Conservation (phyloP, 2,797 vertebrate species). For the Sebastes alutus region DNA sequence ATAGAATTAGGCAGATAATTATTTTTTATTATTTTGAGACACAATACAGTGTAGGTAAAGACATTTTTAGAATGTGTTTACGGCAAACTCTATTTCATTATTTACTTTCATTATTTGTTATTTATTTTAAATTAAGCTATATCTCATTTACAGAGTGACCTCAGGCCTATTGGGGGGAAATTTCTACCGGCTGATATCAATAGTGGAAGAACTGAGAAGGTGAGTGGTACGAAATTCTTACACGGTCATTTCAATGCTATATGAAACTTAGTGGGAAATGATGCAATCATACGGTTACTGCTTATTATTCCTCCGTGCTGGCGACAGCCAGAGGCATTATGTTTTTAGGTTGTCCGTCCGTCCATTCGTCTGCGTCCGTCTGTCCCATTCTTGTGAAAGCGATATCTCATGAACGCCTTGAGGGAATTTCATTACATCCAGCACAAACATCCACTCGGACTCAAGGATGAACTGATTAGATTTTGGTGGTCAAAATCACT, state of each 20-base stretch:
- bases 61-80: background rate
- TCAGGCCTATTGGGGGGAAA: conserved; percentile 93
- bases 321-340: background rate
- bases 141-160: conserved; percentile 90
- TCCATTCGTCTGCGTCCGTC: too few species aligned
- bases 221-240: conserved; percentile 63
- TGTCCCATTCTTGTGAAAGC: too few species aligned
- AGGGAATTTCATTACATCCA: too few species aligned
- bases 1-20: background rate
- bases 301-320: background rate
- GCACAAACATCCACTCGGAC: too few species aligned
- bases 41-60: background rate
- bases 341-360: too few species aligned
- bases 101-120: background rate
- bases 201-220: conserved; percentile 95
- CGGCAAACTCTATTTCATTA: background rate
- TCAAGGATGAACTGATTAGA: too few species aligned
- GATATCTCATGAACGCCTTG: too few species aligned
- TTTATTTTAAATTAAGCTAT: background rate
- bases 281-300: accelerated
- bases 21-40: background rate
- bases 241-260: background rate
- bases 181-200: conserved; percentile 93
- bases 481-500: too few species aligned
- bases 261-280: background rate